Percentiles rank a stretch among this genome's conserved stretches.
Evolutionary conservation across 2,888 invertebrate species (phyloP).

Genomic region (Eledone cirrhosa): DNA sequence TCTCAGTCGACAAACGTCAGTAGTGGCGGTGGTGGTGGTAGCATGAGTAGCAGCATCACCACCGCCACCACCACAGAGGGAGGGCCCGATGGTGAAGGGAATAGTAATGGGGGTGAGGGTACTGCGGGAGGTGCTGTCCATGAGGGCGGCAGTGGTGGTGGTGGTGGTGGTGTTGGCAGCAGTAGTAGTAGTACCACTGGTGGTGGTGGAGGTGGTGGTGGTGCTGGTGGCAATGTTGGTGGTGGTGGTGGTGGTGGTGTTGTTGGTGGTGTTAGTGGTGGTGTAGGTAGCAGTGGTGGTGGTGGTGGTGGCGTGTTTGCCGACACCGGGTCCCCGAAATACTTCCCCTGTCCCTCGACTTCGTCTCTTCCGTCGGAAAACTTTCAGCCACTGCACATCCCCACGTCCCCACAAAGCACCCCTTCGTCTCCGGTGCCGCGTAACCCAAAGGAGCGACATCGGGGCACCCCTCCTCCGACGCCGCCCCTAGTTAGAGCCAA

Average conservation of each 20-base stretch:
- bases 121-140: not conserved
- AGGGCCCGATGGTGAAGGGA: not conserved
- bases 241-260: constrained; percentile 7
- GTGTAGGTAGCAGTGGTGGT: not conserved
- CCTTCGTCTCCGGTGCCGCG: constrained; percentile 59
- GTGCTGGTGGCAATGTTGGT: not conserved
- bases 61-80: too few species aligned
- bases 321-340: constrained; percentile 41
- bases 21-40: constrained; percentile 29
- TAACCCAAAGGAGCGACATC: constrained; percentile 44
- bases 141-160: not conserved
- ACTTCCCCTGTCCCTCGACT: constrained; percentile 55
- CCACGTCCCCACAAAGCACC: constrained; percentile 66
- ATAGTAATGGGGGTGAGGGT: constrained; percentile 14
- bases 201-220: constrained; percentile 13
- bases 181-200: constrained; percentile 39
- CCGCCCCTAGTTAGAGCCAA: constrained; percentile 68
- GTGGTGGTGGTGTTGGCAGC: constrained; percentile 60
- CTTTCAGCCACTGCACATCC: constrained; percentile 70
- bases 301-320: not conserved
- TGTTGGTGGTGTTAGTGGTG: constrained; percentile 4
- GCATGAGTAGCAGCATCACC: constrained; percentile 63
- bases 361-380: constrained; percentile 58
- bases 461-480: constrained; percentile 70
- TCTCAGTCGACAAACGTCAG: not conserved